Evolutionary conservation across 2,797 vertebrate species (phyloP).

Genomic region (Polyboroides typus): DNA sequence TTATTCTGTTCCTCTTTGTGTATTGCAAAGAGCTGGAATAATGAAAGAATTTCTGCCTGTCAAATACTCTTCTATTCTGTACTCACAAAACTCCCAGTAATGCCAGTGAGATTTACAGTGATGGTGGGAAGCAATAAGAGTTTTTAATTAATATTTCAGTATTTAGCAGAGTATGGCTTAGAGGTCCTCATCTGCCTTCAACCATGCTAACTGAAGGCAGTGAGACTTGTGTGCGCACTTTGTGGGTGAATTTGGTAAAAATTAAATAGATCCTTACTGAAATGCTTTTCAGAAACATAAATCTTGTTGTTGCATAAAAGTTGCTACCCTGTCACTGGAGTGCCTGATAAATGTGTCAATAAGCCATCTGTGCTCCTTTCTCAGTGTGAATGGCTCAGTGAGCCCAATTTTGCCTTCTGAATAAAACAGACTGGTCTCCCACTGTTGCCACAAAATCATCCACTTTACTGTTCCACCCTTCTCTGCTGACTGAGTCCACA

Average conservation of each 20-base stretch:
- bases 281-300: neutral
- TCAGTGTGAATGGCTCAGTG: neutral
- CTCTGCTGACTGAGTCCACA: neutral
- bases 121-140: neutral
- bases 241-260: neutral
- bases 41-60: constrained; percentile 1
- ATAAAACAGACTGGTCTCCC: neutral
- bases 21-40: constrained; percentile 11
- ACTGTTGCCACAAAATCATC: neutral
- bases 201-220: neutral
- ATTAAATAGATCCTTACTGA: neutral
- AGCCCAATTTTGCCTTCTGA: neutral
- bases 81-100: neutral
- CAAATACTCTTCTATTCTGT: neutral
- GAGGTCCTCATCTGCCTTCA: neutral
- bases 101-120: neutral
- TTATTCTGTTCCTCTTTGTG: constrained; percentile 21
- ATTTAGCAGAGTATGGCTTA: neutral
- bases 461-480: neutral
- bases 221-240: neutral
- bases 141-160: neutral
- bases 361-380: neutral
- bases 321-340: neutral
- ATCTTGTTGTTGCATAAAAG: neutral
- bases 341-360: constrained; percentile 3